Evolutionary conservation across 2,113 vertebrate species (phyloP), one percentile per base, ranked within the genome.

Genomic region (Hassar affinis): DNA sequence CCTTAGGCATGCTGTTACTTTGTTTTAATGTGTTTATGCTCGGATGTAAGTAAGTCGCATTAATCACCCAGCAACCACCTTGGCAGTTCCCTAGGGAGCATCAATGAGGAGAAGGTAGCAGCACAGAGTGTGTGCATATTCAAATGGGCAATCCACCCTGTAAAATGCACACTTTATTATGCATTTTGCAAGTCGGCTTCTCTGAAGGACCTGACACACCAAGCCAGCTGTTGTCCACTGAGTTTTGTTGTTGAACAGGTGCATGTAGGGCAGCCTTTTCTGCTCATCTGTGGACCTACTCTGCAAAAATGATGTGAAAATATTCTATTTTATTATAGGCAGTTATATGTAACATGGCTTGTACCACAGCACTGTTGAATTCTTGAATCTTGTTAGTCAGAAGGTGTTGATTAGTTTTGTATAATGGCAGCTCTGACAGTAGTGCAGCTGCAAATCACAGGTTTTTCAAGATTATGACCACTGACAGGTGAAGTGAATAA

Each of bases 11-110:
- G 54, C 49, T 64, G 75, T 85, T 84, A 79, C 85, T 88, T 85
- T 87, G 80, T 87, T 79, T 85, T 75, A 88, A 87, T 85, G 78
- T 81, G 85, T 88, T 88, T 88, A 81, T 66, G 18, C 68, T 81
- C 75, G 64, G 57, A 88, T 85, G 82, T 85, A 80, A 85, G 83
- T 79, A 62, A 72, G 71, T 78, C 81, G 47, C 78, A 85, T 88
- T 88, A 85, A 84, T 87, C 84, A 86, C 75, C 79, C 30, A 45
- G 64, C 62, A 76, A 54, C 42, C 77, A 80, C 80, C 80, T 83
- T 57, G 52, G 45, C 45, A 25, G 62, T 35, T 74, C 78, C 79
- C 52, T 64, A 18, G 78, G 52, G 78, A 78, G 71, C 69, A 64
- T 49, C 52, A 51, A 30, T 25, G 22, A 64, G 59, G 4, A 56